These are phyloP conservation scores for Actinia tenebrosa DNA, from an alignment of 64 coral and sea anemone genomes.

Conservation along the genomic window DNA sequence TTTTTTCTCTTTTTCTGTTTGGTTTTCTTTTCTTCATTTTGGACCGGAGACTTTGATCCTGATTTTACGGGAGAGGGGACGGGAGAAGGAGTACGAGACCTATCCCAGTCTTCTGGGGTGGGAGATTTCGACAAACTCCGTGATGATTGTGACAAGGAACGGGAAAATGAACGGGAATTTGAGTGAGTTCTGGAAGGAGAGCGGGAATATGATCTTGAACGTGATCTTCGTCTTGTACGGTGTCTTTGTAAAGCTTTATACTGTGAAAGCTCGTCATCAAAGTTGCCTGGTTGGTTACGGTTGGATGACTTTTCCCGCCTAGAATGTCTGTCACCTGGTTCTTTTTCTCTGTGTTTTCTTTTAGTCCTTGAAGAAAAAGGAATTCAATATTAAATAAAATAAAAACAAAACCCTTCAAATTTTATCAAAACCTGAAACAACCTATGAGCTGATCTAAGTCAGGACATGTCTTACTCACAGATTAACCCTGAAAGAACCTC, in stretches of 20 bases:
- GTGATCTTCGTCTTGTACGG: constrained; percentile 7
- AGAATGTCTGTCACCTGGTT: background rate
- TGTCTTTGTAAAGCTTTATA: constrained; percentile 44
- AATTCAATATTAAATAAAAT: background rate
- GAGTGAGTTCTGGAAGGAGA: constrained; percentile 40
- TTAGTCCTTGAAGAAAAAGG: constrained; percentile 4
- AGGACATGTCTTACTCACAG: too few relatives aligned
- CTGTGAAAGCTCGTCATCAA: constrained; percentile 55
- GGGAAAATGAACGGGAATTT: constrained; percentile 28
- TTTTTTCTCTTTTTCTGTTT: constrained; percentile 55
- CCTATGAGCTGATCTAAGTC: too few relatives aligned
- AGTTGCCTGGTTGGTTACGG: constrained; percentile 8
- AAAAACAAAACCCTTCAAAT: too few relatives aligned
- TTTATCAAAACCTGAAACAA: too few relatives aligned
- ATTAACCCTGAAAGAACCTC: too few relatives aligned
- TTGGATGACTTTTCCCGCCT: background rate
- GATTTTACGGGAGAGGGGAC: background rate
- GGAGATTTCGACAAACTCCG: constrained; percentile 41
- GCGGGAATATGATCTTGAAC: constrained; percentile 12
- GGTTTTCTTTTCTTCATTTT: constrained; percentile 28
- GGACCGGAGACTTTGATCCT: background rate
- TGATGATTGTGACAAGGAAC: constrained; percentile 45
- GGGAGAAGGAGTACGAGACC: constrained; percentile 52
- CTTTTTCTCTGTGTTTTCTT: constrained; percentile 24
- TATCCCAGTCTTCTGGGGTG: constrained; percentile 60